Evolutionary conservation across 1,140 invertebrate genomes (phyloP).

Genomic region (Stegodyphus mimosarum): DNA sequence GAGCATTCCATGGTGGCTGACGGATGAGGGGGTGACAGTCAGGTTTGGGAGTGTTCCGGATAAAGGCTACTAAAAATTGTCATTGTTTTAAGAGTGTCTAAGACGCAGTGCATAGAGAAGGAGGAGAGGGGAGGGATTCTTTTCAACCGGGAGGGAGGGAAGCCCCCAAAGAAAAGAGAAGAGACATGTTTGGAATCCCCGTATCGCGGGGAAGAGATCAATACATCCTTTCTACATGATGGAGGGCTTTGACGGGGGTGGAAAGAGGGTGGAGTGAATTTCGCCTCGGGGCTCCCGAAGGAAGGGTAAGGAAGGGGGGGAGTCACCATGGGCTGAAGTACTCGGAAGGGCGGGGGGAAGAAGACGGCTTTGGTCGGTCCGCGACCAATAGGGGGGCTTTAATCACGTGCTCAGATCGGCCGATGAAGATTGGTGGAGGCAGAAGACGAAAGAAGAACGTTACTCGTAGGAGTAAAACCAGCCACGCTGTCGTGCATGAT

Average conservation of each 20-base stretch:
- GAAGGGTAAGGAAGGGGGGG: not conserved
- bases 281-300: conserved; percentile 13
- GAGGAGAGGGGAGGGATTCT: too few species aligned
- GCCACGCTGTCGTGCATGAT: too few species aligned
- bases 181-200: conserved; percentile 47
- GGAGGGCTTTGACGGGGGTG: not conserved
- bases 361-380: conserved; percentile 39
- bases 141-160: not conserved
- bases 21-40: too few species aligned
- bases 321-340: not conserved
- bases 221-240: conserved; percentile 53
- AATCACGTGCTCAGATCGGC: conserved; percentile 52
- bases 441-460: not conserved
- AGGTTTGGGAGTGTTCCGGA: not conserved
- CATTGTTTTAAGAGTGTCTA: conserved; percentile 49
- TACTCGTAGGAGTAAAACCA: too few species aligned
- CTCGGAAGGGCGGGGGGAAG: not conserved
- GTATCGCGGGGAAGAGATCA: conserved; percentile 17
- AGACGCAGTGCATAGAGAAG: not conserved
- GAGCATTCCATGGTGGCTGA: too few species aligned
- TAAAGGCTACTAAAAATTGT: conserved; percentile 22
- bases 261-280: conserved; percentile 26
- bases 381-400: conserved; percentile 55
- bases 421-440: conserved; percentile 53
- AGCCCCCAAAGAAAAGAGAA: conserved; percentile 24